Conservation (phyloP, 2,797 vertebrate species). For the Tangara arthus region DNA sequence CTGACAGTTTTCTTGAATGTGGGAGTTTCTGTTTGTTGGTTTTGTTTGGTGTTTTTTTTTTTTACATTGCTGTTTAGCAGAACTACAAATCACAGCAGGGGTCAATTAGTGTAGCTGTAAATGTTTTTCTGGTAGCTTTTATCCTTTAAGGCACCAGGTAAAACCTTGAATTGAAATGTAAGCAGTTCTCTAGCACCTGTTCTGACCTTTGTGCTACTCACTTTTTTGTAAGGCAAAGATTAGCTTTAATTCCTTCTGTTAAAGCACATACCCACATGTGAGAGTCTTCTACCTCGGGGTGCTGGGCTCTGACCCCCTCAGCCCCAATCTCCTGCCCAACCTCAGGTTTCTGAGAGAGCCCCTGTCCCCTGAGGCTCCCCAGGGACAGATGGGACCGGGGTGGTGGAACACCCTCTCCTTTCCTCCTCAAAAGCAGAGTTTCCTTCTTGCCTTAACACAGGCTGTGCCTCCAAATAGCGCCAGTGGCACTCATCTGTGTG, state of each 20-base stretch:
- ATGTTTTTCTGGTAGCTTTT: not conserved
- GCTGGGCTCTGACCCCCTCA: not conserved
- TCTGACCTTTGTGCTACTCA: not conserved
- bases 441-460: not conserved
- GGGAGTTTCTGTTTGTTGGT: not conserved
- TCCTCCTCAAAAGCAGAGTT: not conserved
- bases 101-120: slow-evolving; percentile 29
- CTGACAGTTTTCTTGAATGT: not conserved
- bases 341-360: not conserved
- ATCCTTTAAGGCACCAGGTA: not conserved
- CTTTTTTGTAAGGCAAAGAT: not conserved
- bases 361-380: not conserved
- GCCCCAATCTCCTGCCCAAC: not conserved
- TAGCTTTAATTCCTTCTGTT: not conserved
- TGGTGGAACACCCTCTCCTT: not conserved
- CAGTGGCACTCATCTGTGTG: not conserved
- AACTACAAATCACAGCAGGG: slow-evolving; percentile 28
- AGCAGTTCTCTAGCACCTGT: not conserved
- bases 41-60: not conserved
- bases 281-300: not conserved
- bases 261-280: rapidly evolving
- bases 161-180: not conserved
- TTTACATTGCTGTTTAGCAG: not conserved
- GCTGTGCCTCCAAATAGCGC: not conserved
- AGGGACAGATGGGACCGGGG: not conserved